Percentiles rank a stretch among this genome's conserved stretches.
Conservation (phyloP, 2,797 vertebrate genomes). For the Podargus strigoides region DNA sequence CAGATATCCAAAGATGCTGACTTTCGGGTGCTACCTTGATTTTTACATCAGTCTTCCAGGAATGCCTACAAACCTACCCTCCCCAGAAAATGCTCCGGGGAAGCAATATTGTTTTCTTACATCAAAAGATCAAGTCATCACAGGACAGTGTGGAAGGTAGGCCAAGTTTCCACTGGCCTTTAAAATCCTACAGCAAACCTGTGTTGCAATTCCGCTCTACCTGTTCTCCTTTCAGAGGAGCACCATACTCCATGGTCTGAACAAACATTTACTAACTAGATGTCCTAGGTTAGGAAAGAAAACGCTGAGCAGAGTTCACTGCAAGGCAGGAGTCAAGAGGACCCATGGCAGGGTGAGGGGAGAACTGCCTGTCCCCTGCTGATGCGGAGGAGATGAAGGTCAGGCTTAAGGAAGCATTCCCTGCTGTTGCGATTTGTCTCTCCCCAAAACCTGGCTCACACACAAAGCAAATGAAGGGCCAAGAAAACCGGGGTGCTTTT, state of each 20-base stretch:
- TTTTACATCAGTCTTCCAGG: background rate
- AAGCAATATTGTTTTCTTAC: background rate
- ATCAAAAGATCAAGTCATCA: background rate
- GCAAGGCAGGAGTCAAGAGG: background rate
- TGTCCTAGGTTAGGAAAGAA: background rate
- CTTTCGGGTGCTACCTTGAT: background rate
- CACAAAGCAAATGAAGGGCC: background rate
- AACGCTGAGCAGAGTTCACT: constrained; percentile 51
- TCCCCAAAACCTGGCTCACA: background rate
- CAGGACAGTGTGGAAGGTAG: background rate
- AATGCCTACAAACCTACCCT: background rate
- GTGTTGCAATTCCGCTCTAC: constrained; percentile 15
- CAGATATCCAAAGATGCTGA: background rate
- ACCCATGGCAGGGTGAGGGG: background rate
- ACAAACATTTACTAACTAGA: constrained; percentile 47
- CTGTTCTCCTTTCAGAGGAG: background rate
- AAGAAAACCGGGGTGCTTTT: background rate
- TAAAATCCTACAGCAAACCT: background rate
- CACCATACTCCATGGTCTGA: background rate
- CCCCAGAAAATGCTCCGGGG: background rate
- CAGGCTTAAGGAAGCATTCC: background rate
- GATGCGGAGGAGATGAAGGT: rapidly evolving
- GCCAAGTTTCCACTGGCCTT: background rate
- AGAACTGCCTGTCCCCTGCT: background rate
- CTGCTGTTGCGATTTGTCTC: background rate